phyloP scores from a whole-genome alignment of 2,888 invertebrate genomes.

The Phalera bucephala region DNA sequence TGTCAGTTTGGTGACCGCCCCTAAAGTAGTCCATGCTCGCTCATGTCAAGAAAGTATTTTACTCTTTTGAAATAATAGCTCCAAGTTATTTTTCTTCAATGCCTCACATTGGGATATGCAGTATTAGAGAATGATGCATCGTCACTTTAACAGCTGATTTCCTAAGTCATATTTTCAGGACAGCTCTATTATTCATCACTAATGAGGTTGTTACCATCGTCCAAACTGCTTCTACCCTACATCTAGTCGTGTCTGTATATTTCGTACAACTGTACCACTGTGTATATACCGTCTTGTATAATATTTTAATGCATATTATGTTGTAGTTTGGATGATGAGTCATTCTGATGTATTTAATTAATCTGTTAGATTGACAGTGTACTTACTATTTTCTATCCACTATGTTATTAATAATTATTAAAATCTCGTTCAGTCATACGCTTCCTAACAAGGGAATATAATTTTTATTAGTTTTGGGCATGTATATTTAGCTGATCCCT shows the following conservation, averaged over 20 bases:
- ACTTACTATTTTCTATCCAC: constrained; percentile 60
- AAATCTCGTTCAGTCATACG: constrained; percentile 72
- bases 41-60: constrained; percentile 76
- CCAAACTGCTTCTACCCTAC: constrained; percentile 63
- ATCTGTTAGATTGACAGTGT: constrained; percentile 61
- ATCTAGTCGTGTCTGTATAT: constrained; percentile 20
- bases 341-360: constrained; percentile 66
- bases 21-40: constrained; percentile 82
- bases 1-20: constrained; percentile 84
- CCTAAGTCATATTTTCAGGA: constrained; percentile 77
- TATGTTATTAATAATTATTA: constrained; percentile 58
- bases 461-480: constrained; percentile 80
- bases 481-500: constrained; percentile 77
- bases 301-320: constrained; percentile 31
- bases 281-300: constrained; percentile 28
- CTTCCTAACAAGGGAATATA: constrained; percentile 81
- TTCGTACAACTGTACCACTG: constrained; percentile 16
- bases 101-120: constrained; percentile 81
- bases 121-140: constrained; percentile 83
- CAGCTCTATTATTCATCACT: constrained; percentile 83
- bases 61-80: constrained; percentile 77
- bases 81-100: constrained; percentile 77
- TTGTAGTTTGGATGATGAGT: constrained; percentile 75
- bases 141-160: constrained; percentile 82
- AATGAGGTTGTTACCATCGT: constrained; percentile 68